Evolutionary conservation across 1,140 invertebrate species (phyloP).

Genomic region (Eupristina koningsbergeri): DNA sequence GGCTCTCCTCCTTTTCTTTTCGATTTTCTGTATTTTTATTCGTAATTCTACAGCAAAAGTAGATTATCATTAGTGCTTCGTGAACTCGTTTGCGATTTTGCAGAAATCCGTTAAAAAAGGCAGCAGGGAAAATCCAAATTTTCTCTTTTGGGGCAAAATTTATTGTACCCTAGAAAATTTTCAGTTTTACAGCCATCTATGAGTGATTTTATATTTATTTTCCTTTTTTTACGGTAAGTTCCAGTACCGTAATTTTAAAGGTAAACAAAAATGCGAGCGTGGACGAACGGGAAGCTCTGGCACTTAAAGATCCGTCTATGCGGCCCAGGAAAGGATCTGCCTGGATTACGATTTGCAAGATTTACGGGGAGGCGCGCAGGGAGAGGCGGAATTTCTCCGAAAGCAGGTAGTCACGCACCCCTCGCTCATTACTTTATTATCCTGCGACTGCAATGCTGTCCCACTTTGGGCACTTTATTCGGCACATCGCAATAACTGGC

Average conservation of each 20-base stretch:
- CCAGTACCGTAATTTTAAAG: conserved; percentile 34
- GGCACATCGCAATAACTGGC: background rate
- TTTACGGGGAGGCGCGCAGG: background rate
- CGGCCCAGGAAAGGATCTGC: background rate
- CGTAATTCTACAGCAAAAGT: conserved; percentile 24
- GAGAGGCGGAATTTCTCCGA: background rate
- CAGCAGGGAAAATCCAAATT: background rate
- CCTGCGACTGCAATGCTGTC: background rate
- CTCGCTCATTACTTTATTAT: conserved; percentile 45
- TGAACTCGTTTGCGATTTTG: background rate
- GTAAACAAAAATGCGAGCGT: background rate
- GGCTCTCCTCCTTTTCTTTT: background rate
- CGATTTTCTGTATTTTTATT: conserved; percentile 52
- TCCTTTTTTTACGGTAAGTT: background rate
- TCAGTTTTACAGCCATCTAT: background rate
- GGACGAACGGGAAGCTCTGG: background rate
- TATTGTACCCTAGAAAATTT: background rate
- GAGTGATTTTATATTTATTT: background rate
- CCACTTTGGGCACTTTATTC: background rate
- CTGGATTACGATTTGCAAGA: background rate
- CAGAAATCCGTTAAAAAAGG: background rate
- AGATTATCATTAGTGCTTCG: background rate
- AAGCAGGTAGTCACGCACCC: conserved; percentile 27
- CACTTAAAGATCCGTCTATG: background rate
- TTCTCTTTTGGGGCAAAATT: background rate